These are phyloP conservation scores for Hydra vulgaris DNA, from an alignment of 30 jellyfish, hydroid and myxozoan genomes.

Conservation along the genomic window DNA sequence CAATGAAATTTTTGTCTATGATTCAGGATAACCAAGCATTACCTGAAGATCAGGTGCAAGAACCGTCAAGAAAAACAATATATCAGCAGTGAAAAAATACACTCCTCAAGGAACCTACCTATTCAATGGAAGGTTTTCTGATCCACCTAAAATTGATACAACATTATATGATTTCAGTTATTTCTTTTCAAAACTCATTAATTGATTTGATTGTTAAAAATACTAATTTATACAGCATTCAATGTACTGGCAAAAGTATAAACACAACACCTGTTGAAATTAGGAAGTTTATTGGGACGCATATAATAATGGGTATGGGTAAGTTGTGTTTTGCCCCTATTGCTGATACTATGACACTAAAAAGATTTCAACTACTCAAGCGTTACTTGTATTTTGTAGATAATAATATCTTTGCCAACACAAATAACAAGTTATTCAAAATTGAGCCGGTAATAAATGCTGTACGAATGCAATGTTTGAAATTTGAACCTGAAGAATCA, in stretches of 20 bases:
- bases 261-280: constrained; percentile 29
- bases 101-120: too few species aligned
- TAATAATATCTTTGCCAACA: constrained; percentile 15
- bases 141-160: background rate
- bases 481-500: constrained; percentile 39
- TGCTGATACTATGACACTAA: constrained; percentile 53
- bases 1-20: background rate
- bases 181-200: constrained; percentile 24
- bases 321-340: constrained; percentile 34
- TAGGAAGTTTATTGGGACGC: constrained; percentile 44
- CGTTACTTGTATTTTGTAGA: too few species aligned
- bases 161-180: constrained; percentile 37
- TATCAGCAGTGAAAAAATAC: too few species aligned
- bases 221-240: constrained; percentile 39
- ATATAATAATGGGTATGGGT: constrained; percentile 42
- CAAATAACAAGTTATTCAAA: constrained; percentile 31
- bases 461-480: constrained; percentile 21
- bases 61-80: too few species aligned
- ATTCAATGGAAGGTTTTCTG: background rate
- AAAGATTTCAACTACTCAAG: constrained; percentile 26
- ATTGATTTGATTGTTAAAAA: constrained; percentile 23
- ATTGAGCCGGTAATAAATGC: constrained; percentile 34
- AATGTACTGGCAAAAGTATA: constrained; percentile 19
- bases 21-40: constrained; percentile 1
- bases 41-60: too few species aligned